Evolutionary conservation across 2,888 invertebrate genomes (phyloP).

Genomic region (Lypha dubia): DNA sequence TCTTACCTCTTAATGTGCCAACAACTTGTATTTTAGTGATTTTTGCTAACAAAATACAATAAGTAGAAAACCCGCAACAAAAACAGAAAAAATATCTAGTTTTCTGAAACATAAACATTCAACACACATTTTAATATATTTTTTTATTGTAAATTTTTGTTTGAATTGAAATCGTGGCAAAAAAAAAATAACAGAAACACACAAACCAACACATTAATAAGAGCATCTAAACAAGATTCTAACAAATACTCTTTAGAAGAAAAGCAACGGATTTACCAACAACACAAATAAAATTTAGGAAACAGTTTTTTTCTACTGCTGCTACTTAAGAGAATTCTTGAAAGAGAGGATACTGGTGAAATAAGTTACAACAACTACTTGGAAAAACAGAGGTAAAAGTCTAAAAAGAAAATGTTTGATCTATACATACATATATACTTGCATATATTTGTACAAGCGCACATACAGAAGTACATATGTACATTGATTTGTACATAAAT

Average conservation of each 20-base stretch:
- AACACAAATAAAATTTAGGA: background rate
- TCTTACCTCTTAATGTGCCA: slow-evolving; percentile 55
- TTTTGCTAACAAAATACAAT: slow-evolving; percentile 16
- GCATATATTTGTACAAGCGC: background rate
- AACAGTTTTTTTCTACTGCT: slow-evolving; percentile 1
- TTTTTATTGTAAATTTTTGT: slow-evolving; percentile 60
- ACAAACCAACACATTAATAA: slow-evolving; percentile 13
- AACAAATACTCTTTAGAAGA: slow-evolving; percentile 40
- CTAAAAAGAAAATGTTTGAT: too few relatives aligned
- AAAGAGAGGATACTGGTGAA: background rate
- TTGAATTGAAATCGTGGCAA: slow-evolving; percentile 69
- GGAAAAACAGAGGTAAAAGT: slow-evolving; percentile 46
- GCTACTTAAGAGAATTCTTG: slow-evolving; percentile 29
- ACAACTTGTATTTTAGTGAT: slow-evolving; percentile 61
- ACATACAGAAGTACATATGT: background rate
- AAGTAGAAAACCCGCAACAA: background rate
- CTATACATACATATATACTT: too few relatives aligned
- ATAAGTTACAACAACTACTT: slow-evolving; percentile 3
- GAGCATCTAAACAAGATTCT: slow-evolving; percentile 39
- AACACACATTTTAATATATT: slow-evolving; percentile 6
- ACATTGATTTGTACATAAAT: too few relatives aligned
- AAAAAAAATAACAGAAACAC: slow-evolving; percentile 37
- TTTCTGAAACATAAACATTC: slow-evolving; percentile 55
- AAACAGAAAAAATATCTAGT: slow-evolving; percentile 58
- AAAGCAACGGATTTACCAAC: background rate